These are phyloP conservation scores for Dicranocentrus wangi DNA, from an alignment of 2,888 invertebrate genomes.

Conservation along the genomic window DNA sequence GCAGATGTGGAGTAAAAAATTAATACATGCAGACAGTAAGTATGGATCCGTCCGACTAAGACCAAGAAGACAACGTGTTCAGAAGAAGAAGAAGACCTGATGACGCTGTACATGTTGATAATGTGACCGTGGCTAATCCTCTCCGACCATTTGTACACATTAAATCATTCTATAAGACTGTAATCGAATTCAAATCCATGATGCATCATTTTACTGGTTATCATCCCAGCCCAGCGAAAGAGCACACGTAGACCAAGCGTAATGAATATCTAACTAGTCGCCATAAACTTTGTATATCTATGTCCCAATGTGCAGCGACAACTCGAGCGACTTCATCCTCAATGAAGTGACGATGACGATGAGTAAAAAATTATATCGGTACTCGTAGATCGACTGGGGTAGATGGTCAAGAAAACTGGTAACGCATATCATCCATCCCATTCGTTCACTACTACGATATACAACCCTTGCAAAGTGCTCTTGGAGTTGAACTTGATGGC, in stretches of 20 bases:
- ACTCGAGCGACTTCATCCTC: background rate
- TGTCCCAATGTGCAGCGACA: too few species aligned
- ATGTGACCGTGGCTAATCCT: slow-evolving; percentile 3
- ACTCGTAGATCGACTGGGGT: background rate
- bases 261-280: background rate
- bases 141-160: slow-evolving; percentile 10
- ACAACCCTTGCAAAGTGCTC: too few species aligned
- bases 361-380: background rate
- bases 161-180: slow-evolving; percentile 14
- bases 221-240: background rate
- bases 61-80: slow-evolving; percentile 12
- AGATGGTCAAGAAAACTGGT: background rate
- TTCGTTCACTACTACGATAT: too few species aligned
- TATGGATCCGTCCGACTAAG: background rate
- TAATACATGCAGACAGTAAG: too few species aligned
- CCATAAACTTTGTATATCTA: too few species aligned
- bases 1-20: background rate
- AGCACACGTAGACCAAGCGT: too few species aligned
- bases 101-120: background rate
- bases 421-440: background rate
- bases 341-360: slow-evolving; percentile 26
- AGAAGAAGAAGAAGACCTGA: slow-evolving; percentile 1
- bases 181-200: slow-evolving; percentile 24
- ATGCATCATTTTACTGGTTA: background rate
- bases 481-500: background rate